Evolutionary conservation across 2,888 invertebrate species (phyloP).

Genomic region (Hyposoter didymator): DNA sequence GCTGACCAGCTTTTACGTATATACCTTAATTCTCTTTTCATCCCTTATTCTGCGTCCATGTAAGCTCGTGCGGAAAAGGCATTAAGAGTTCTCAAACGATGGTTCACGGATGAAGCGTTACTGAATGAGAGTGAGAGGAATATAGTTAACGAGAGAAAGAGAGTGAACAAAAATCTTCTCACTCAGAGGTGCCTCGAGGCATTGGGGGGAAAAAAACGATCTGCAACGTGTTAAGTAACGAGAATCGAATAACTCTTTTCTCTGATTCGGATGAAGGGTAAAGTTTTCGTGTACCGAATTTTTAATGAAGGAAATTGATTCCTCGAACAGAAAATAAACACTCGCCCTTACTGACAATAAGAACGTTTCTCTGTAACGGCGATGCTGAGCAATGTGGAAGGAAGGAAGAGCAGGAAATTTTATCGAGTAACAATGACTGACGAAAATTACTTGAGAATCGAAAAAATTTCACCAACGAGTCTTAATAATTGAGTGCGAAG

Average conservation of each 20-base stretch:
- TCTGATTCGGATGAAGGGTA: conserved; percentile 3
- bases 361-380: conserved; percentile 11
- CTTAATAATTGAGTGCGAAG: background rate
- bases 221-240: conserved; percentile 38
- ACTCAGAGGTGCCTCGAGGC: background rate
- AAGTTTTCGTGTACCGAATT: conserved; percentile 48
- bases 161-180: conserved; percentile 9
- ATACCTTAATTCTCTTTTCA: conserved; percentile 30
- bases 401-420: background rate
- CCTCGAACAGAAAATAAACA: conserved; percentile 7
- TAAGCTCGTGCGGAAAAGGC: conserved; percentile 41
- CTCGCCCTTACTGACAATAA: background rate
- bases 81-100: conserved; percentile 52
- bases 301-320: conserved; percentile 39
- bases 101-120: conserved; percentile 56
- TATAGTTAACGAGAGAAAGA: background rate
- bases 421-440: no score
- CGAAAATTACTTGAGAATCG: background rate
- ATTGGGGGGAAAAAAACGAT: conserved; percentile 5
- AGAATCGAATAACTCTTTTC: conserved; percentile 57
- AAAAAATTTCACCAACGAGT: background rate
- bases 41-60: conserved; percentile 20
- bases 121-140: conserved; percentile 11
- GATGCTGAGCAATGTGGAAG: background rate
- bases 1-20: conserved; percentile 34